These are phyloP conservation scores for Brachyalestes nurse DNA, from an alignment of 2,797 vertebrate genomes.

Conservation along the genomic window DNA sequence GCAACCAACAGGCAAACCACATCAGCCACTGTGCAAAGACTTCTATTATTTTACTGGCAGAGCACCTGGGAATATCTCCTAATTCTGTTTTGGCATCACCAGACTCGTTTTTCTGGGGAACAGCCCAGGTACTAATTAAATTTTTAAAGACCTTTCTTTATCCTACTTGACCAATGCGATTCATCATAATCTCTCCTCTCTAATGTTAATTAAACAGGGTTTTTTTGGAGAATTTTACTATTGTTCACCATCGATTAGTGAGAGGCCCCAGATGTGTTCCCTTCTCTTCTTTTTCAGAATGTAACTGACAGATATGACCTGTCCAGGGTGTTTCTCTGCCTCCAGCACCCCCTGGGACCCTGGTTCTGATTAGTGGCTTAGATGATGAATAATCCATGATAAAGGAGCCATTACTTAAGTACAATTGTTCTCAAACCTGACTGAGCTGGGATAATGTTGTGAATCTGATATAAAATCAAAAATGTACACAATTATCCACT, in stretches of 20 bases:
- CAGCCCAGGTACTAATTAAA: constrained; percentile 47
- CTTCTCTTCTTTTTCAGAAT: neutral
- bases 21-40: constrained; percentile 37
- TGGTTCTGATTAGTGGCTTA: too few relatives aligned
- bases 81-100: constrained; percentile 46
- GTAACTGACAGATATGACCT: neutral
- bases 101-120: constrained; percentile 32
- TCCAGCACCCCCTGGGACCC: too few relatives aligned
- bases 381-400: too few relatives aligned
- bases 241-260: neutral
- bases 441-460: too few relatives aligned
- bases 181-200: constrained; percentile 16
- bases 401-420: too few relatives aligned
- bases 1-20: constrained; percentile 42
- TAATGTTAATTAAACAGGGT: constrained; percentile 32
- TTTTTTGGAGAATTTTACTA: neutral
- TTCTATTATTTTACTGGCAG: constrained; percentile 45
- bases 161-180: neutral
- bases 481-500: too few relatives aligned
- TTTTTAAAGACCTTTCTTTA: constrained; percentile 26
- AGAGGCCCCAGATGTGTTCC: neutral
- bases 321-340: too few relatives aligned
- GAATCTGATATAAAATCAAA: too few relatives aligned
- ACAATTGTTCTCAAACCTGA: too few relatives aligned
- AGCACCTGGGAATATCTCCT: constrained; percentile 44